Evolutionary conservation across 1,140 invertebrate species (phyloP), one percentile per base, ranked within the genome.

Genomic region (Danaus plexippus): DNA sequence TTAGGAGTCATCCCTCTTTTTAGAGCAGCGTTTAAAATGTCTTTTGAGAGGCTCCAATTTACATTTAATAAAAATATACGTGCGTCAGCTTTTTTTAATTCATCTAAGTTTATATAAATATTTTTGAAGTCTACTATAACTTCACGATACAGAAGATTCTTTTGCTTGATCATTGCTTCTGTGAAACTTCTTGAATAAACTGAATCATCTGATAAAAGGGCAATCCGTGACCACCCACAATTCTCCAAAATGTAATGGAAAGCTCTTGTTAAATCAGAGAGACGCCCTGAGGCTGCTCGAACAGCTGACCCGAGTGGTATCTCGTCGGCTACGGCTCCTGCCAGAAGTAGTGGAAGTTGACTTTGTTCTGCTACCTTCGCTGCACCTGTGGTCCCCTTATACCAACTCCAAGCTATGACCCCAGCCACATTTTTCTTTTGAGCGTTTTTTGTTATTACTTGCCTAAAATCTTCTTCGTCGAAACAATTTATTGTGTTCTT

Each of bases 21-120:
- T 10, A n/a, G 12, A 13, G 54, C 59, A 10, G 43, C 44, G 10
- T 43, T 54, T 32, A 66, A 32, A 43, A 66, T 62, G 12, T 43
- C 22, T 11, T 44, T 11, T 9, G 57, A 47, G 1, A 59, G 43
- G 32, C 18, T 11, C 43, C 53, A 62, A 3, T 59, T 32, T 9
- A 60, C 46, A 54, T 66, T 66, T 41, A 66, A 18, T 10, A 66
- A 43, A 40, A 66, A 47, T 32, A 66, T 66, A 22, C 64, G 53
- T 9, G 64, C 64, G 42, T 63, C 54, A 9, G 43, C 10, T 32
- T 43, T 48, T 57, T 51, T 50, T 1, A 59, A 46, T 18, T 42
- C 18, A 3, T 43, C 32, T 18, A 66, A 52, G 1, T 5, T 9
- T 8, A 4, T 9, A 7, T n/a, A 11, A 32, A 59, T 43, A 45